Base-by-base conservation (phyloP, 2,888 invertebrate species). In the Phragmatobia fuliginosa region DNA sequence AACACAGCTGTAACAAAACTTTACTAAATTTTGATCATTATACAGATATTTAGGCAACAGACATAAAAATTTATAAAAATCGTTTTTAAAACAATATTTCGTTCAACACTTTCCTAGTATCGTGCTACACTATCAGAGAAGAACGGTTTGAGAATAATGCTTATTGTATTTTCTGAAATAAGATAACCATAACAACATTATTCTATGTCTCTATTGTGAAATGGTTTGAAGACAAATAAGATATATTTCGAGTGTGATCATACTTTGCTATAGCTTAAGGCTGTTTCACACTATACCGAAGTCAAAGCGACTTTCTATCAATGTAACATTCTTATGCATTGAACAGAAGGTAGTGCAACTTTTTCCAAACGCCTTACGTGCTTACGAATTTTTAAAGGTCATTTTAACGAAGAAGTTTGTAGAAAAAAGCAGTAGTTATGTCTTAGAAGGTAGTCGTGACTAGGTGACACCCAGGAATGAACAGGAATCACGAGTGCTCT, bases 151-250 rank as follows among this genome's bases (percentile, higher is more conserved):
- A 11, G 4, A 32, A 64, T 49, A 64, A 64, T 64, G n/a, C 32
- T 32, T 33, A 64, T 64, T 64, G 63, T 64, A 33, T 33, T 52
- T 52, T 64, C 49, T 64, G 8, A 25, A 64, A 33, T 18, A 32
- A 49, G 49, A 49, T 33, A 52, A 52, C 33, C 32, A 52, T 18
- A 32, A 63, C 8, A 49, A 33, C 32, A 64, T 52, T 52, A 32
- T n/a, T 41, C 28, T 45, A 21, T 63, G 45, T 33, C 33, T 64
- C 33, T 64, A 32, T 64, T 49, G 49, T 16, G 31, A 41, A 62
- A n/a, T 33, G 18, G 18, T 6, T 18, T n/a, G 18, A 49, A 63
- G 14, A n/a, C n/a, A 63, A 33, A 49, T 52, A n/a, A 63, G 8
- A 49, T 45, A n/a, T 25, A 49, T 63, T 63, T 63, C 14, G 32